These are phyloP conservation scores for Dendropsophus ebraccatus DNA, from an alignment of 2,113 vertebrate genomes.

Conservation along the genomic window DNA sequence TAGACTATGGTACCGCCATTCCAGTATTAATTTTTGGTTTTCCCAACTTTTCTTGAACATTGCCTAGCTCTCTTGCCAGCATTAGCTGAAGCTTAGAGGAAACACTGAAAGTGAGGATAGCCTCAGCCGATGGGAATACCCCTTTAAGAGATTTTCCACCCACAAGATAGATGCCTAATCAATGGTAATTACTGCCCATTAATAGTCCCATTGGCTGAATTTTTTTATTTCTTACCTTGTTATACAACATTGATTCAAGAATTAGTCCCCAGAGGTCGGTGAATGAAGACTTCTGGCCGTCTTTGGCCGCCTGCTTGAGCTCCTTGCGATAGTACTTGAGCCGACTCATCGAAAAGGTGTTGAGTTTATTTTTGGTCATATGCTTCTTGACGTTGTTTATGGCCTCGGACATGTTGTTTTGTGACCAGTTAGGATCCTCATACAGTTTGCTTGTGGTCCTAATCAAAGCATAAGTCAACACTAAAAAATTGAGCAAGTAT, in stretches of 20 bases:
- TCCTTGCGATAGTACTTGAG: constrained; percentile 69
- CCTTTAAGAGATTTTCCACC: too few relatives aligned
- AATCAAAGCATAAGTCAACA: neutral
- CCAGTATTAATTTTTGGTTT: too few relatives aligned
- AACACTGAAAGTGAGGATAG: too few relatives aligned
- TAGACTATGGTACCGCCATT: too few relatives aligned
- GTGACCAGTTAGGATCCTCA: constrained; percentile 79
- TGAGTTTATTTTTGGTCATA: constrained; percentile 70
- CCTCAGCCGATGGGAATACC: too few relatives aligned
- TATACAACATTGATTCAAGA: constrained; percentile 64
- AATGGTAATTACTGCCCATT: too few relatives aligned
- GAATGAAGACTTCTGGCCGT: constrained; percentile 68
- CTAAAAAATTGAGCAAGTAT: neutral
- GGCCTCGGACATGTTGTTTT: constrained; percentile 67
- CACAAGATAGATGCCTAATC: too few relatives aligned
- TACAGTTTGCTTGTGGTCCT: constrained; percentile 83
- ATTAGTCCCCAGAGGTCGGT: constrained; percentile 77
- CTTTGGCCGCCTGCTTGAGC: constrained; percentile 64
- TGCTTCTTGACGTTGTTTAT: constrained; percentile 65
- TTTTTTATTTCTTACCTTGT: constrained; percentile 34
- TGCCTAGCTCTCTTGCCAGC: too few relatives aligned
- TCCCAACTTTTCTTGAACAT: too few relatives aligned
- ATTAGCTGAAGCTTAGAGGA: too few relatives aligned
- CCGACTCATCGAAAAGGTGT: constrained; percentile 65
- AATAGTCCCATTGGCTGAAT: neutral